Evolutionary conservation across 2,797 vertebrate genomes (phyloP).

Genomic region (Valencia hispanica): DNA sequence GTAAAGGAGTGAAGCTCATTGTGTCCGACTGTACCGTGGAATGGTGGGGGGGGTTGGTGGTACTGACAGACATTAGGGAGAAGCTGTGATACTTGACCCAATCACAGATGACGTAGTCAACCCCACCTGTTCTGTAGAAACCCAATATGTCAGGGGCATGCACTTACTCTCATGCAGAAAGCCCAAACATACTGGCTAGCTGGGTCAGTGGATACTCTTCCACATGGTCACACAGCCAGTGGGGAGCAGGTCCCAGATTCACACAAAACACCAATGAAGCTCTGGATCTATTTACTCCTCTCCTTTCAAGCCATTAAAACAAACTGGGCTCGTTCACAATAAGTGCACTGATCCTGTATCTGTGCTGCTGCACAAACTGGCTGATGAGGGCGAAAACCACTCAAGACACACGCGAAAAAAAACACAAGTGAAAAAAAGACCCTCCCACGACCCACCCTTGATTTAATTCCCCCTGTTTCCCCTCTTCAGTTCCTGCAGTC

Average conservation of each 20-base stretch:
- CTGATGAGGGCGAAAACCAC: background rate
- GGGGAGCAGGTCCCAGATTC: slow-evolving; percentile 25
- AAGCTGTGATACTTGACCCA: slow-evolving; percentile 64
- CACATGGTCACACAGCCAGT: slow-evolving; percentile 30
- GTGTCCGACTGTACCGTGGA: slow-evolving; percentile 3
- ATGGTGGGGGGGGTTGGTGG: slow-evolving; percentile 6
- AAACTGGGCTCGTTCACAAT: background rate
- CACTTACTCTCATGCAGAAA: slow-evolving; percentile 26
- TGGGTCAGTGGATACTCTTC: slow-evolving; percentile 43
- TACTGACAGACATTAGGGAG: slow-evolving; percentile 54
- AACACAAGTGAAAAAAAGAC: too few relatives aligned
- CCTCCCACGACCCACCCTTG: slow-evolving; percentile 2
- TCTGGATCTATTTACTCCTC: slow-evolving; percentile 49
- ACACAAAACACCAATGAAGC: slow-evolving; percentile 29
- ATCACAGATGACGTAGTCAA: slow-evolving; percentile 67
- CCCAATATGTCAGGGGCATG: slow-evolving; percentile 54
- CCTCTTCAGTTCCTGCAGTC: slow-evolving; percentile 3
- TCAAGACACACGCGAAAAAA: background rate
- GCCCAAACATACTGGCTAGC: slow-evolving; percentile 13
- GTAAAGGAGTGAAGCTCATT: background rate
- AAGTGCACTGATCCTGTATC: slow-evolving; percentile 1
- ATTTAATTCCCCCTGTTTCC: background rate
- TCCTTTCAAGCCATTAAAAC: slow-evolving; percentile 48
- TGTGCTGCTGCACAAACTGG: background rate
- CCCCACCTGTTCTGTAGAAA: slow-evolving; percentile 80